These are phyloP conservation scores for Habroteleia sp. DNA, from an alignment of 2,888 invertebrate genomes.

Conservation along the genomic window DNA sequence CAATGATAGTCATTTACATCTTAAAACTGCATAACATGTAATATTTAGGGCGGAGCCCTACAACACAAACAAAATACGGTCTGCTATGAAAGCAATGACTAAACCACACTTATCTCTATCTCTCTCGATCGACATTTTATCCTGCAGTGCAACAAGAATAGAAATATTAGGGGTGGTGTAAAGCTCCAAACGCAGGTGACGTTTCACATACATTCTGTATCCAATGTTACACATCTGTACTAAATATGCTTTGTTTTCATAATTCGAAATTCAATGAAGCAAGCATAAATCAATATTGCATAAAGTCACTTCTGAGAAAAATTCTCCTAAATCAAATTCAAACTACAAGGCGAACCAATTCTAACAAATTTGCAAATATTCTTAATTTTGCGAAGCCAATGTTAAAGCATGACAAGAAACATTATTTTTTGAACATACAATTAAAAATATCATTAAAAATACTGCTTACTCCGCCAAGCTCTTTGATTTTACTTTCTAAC, in stretches of 20 bases:
- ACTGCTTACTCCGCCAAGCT: constrained; percentile 87
- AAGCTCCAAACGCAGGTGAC: constrained; percentile 12
- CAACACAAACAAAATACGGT: constrained; percentile 11
- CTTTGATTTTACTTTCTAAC: constrained; percentile 86
- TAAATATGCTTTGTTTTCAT: background rate
- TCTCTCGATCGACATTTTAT: background rate
- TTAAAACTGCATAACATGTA: constrained; percentile 3
- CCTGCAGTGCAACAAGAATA: background rate
- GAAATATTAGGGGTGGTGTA: background rate
- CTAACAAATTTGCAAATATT: too few species aligned
- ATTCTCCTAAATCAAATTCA: too few species aligned
- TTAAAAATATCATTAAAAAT: background rate
- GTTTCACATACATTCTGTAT: constrained; percentile 8
- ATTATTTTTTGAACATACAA: too few species aligned
- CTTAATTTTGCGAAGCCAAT: too few species aligned
- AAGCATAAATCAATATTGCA: too few species aligned
- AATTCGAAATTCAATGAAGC: background rate
- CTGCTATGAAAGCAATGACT: constrained; percentile 15
- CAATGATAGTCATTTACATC: too few species aligned
- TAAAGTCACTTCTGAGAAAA: too few species aligned
- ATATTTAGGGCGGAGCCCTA: constrained; percentile 33
- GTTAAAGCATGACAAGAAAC: too few species aligned
- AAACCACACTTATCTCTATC: constrained; percentile 7
- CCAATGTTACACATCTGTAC: background rate
- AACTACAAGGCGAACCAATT: too few species aligned